Conservation (phyloP, 1,140 invertebrate species). For the Heliothis subflexa region DNA sequence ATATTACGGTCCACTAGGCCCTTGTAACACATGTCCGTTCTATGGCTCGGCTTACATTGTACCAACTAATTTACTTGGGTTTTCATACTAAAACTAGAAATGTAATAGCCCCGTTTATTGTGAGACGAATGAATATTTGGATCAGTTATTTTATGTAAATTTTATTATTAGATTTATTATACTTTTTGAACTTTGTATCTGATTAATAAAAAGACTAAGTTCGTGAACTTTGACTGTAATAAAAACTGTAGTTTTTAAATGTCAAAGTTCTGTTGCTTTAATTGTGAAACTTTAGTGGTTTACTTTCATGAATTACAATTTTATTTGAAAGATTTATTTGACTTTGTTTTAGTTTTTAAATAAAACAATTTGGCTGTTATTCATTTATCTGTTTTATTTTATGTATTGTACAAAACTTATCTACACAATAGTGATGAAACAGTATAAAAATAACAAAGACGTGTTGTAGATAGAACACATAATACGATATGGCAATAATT, state of each 20-base stretch:
- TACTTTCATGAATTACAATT: background rate
- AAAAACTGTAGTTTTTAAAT: background rate
- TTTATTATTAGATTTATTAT: background rate
- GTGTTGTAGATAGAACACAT: background rate
- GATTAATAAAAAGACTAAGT: background rate
- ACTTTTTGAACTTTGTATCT: background rate
- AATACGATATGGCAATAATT: background rate
- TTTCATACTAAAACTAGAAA: conserved; percentile 38
- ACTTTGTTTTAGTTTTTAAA: background rate
- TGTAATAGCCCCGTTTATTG: conserved; percentile 17
- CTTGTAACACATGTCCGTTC: conserved; percentile 44
- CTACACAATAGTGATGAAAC: conserved; percentile 15
- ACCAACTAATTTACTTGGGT: conserved; percentile 41
- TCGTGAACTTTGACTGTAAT: background rate
- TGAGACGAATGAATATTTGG: background rate
- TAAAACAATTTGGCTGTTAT: conserved; percentile 21
- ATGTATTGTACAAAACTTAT: conserved; percentile 32
- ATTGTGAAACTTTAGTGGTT: background rate
- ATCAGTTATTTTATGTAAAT: background rate
- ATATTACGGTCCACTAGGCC: conserved; percentile 54
- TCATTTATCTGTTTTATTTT: conserved; percentile 7
- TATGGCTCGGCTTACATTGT: conserved; percentile 38
- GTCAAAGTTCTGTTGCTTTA: background rate
- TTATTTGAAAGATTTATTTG: background rate
- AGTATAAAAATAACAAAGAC: conserved; percentile 43